A percentile compares a stretch with the other conserved stretches of the same genome.
phyloP scores from a whole-genome alignment of 2,888 invertebrate genomes.

The Campoletis raptor region DNA sequence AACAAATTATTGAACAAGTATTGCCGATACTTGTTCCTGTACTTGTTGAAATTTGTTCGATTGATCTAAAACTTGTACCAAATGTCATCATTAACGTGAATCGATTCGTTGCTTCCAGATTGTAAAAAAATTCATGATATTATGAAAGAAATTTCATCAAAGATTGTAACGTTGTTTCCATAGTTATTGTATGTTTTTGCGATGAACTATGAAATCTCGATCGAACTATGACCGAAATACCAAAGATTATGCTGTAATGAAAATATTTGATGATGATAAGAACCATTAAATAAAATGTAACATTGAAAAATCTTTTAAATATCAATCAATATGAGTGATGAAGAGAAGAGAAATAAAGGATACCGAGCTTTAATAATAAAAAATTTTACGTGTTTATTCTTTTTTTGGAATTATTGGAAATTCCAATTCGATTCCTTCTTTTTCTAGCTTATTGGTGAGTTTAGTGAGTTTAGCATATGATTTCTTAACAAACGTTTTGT shows the following conservation, averaged over 20 bases:
- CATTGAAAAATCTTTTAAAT: slow-evolving; percentile 14
- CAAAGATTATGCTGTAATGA: slow-evolving; percentile 33
- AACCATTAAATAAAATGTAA: slow-evolving; percentile 16
- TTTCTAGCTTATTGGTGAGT: slow-evolving; percentile 78
- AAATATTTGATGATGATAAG: slow-evolving; percentile 32
- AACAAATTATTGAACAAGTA: background rate
- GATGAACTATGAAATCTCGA: background rate
- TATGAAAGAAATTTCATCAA: background rate
- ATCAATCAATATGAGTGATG: slow-evolving; percentile 15
- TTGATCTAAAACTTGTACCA: background rate
- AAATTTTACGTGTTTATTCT: slow-evolving; percentile 48
- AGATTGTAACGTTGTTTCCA: background rate
- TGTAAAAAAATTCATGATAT: background rate
- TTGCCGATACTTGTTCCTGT: background rate
- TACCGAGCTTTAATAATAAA: slow-evolving; percentile 33
- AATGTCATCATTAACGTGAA: background rate
- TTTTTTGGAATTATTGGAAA: slow-evolving; percentile 72
- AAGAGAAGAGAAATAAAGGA: slow-evolving; percentile 35
- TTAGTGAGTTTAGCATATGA: slow-evolving; percentile 82
- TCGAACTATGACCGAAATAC: background rate
- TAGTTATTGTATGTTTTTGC: background rate
- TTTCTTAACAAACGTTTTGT: slow-evolving; percentile 84
- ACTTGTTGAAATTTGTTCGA: background rate
- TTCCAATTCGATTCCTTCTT: slow-evolving; percentile 79
- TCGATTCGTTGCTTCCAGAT: background rate